Percentiles rank a stretch among this genome's conserved stretches.
These are phyloP conservation scores for Drosophila pectinifera DNA, from an alignment of 1,140 invertebrate species.

Conservation along the genomic window DNA sequence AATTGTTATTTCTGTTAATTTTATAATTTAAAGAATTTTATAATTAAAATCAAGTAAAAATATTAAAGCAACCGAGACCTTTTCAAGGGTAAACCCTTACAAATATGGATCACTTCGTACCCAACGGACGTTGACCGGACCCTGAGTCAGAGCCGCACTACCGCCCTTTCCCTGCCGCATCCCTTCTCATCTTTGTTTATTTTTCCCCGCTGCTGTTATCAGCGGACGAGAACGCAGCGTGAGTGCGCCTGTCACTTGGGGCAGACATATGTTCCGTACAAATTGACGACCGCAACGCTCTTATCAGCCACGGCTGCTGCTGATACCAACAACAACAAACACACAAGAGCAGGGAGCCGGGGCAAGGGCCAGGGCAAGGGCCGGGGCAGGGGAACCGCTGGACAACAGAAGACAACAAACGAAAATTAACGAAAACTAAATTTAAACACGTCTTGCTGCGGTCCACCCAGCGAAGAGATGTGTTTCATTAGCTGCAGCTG, in stretches of 20 bases:
- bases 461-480: constrained; percentile 43
- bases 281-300: constrained; percentile 74
- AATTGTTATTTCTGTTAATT: background rate
- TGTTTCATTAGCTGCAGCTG: constrained; percentile 60
- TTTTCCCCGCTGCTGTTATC: constrained; percentile 44
- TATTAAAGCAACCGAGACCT: background rate
- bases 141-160: constrained; percentile 40
- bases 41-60: background rate
- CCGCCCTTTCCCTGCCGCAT: no score
- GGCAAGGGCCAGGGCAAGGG: background rate
- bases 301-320: constrained; percentile 68
- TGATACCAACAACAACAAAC: constrained; percentile 33
- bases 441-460: constrained; percentile 80
- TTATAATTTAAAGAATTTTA: background rate
- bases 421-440: constrained; percentile 81
- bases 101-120: constrained; percentile 5
- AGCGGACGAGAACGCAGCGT: constrained; percentile 55
- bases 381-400: constrained; percentile 37
- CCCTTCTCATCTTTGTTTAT: background rate
- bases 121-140: constrained; percentile 64
- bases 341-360: background rate
- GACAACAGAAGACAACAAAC: constrained; percentile 61
- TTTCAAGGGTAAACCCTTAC: constrained; percentile 9
- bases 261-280: constrained; percentile 81
- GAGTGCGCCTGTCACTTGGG: constrained; percentile 77